Evolutionary conservation across 2,797 vertebrate genomes (phyloP).

Genomic region (Gymnoscopelus microlampas): DNA sequence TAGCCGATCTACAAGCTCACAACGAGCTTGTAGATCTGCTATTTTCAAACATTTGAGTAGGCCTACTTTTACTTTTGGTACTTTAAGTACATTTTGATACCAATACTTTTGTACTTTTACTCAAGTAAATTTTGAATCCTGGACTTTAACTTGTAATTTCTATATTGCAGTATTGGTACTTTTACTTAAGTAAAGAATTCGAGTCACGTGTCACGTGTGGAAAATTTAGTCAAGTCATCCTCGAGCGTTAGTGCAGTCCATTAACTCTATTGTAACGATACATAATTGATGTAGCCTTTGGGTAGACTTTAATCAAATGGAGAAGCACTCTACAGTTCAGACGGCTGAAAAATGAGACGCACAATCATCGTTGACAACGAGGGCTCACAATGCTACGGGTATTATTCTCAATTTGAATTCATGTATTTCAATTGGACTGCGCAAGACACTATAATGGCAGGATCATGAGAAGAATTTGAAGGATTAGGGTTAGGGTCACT

Average conservation of each 20-base stretch:
- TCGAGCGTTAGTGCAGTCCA: slow-evolving; percentile 77
- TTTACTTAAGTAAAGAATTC: too few species aligned
- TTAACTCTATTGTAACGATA: slow-evolving; percentile 81
- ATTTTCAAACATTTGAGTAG: too few species aligned
- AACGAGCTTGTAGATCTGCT: too few species aligned
- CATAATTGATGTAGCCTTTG: slow-evolving; percentile 82
- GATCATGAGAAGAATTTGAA: slow-evolving; percentile 6
- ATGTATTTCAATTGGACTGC: slow-evolving; percentile 68
- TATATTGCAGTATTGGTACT: too few species aligned
- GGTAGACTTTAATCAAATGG: slow-evolving; percentile 81
- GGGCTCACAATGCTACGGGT: slow-evolving; percentile 46
- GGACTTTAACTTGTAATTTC: too few species aligned
- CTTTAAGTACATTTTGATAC: too few species aligned
- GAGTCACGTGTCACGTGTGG: slow-evolving; percentile 75
- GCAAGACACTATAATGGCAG: slow-evolving; percentile 30
- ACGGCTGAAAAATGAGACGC: slow-evolving; percentile 72
- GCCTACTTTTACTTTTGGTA: too few species aligned
- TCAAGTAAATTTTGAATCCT: too few species aligned
- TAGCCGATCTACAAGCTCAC: too few species aligned
- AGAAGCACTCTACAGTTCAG: slow-evolving; percentile 65
- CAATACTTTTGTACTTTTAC: too few species aligned
- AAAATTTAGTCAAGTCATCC: slow-evolving; percentile 79
- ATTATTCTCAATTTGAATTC: slow-evolving; percentile 69
- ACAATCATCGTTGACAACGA: slow-evolving; percentile 55
- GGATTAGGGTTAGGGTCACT: slow-evolving; percentile 43